These are phyloP conservation scores for Rhea americana DNA, from an alignment of 2,113 vertebrate species.

Conservation along the genomic window DNA sequence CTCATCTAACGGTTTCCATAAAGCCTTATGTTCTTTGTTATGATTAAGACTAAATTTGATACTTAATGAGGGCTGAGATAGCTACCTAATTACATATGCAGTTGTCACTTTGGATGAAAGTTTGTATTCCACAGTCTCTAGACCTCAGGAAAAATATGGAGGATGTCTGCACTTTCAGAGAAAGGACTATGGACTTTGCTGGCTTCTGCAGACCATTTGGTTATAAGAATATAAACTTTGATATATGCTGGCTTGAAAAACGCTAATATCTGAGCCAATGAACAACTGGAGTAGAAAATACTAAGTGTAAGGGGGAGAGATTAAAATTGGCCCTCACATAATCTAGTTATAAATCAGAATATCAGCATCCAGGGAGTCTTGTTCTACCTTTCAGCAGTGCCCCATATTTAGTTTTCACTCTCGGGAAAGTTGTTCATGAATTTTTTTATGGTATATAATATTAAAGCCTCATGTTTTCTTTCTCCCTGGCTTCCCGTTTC, in stretches of 20 bases:
- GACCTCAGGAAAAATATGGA: neutral
- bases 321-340: neutral
- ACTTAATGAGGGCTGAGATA: neutral
- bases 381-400: neutral
- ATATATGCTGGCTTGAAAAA: neutral
- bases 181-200: neutral
- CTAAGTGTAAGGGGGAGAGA: neutral
- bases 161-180: neutral
- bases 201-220: neutral
- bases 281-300: neutral
- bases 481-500: neutral
- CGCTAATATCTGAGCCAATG: neutral
- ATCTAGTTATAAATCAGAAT: neutral
- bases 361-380: neutral
- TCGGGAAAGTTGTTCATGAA: neutral
- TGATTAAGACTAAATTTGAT: neutral
- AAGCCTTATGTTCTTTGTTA: neutral
- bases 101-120: neutral
- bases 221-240: neutral
- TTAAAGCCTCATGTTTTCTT: neutral
- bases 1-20: neutral
- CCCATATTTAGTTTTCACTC: neutral
- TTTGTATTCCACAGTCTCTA: neutral
- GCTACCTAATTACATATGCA: neutral
- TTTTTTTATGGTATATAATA: neutral